Base-by-base conservation (phyloP, 1,140 invertebrate genomes). In the Pachyrhynchus sulphureomaculatus region DNA sequence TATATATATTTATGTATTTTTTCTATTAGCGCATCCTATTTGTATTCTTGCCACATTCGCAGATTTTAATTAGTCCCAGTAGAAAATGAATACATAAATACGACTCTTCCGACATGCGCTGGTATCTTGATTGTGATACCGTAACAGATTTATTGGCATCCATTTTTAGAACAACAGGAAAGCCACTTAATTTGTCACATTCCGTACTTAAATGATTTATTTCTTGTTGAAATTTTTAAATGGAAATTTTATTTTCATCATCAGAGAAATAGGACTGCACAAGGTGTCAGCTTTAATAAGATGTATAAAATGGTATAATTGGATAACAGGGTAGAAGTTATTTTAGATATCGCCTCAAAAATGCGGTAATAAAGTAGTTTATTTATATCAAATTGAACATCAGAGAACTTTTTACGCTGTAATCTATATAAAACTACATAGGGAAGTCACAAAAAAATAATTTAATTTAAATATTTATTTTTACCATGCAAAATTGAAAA, bases 131-230 rank as follows among this genome's bases (percentile, higher is more conserved):
- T 58, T 47, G 44, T 48, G 55, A 42, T 58, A 58, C 20, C 55
- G 55, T 41, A 58, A 58, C 55, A 58, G 55, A 58, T 58, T 58
- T 58, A 58, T 58, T 48, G 26, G 32, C 10, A 21, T 29, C 32
- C 55, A 44, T 26, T 58, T 58, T 58, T 58, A 58, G 55, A 56
- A 47, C 44, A 32, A 47, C 44, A 29, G 51, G 26, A 34, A 45
- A 58, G 34, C 44, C 44, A 49, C 33, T 58, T 58, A 48, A 58
- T 58, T 58, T 58, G 55, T 58, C 55, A 48, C 44, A 58, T 15
- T 5, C 20, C 20, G 37, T 29, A 39, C 42, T 4, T 13, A 3
- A 20, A 56, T 58, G 55, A 58, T 58, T 58, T 48, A 58, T 32
- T 13, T 47, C 47, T 23, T 32, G 55, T 39, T 58, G 55, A 58